Conservation (phyloP, 2,888 invertebrate species). For the Mongoloraphidia duomilia region DNA sequence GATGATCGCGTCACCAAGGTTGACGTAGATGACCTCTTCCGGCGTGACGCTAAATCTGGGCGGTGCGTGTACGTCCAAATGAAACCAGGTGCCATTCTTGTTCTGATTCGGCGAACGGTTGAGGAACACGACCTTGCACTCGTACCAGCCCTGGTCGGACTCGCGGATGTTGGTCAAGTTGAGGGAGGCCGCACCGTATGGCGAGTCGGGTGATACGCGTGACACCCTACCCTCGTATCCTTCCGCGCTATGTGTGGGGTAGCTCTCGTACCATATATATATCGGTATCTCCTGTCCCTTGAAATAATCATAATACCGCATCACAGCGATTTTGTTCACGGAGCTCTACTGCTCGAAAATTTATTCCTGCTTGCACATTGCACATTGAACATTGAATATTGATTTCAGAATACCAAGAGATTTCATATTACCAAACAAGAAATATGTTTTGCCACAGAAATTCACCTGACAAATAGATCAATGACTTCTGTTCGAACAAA, state of each 20-base stretch:
- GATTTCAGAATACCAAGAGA: too few species aligned
- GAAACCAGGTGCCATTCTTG: slow-evolving; percentile 96
- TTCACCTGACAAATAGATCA: too few species aligned
- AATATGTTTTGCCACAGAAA: too few species aligned
- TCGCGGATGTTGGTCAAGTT: slow-evolving; percentile 90
- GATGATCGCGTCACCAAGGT: slow-evolving; percentile 89
- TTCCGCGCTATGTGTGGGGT: slow-evolving; percentile 90
- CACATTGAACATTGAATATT: too few species aligned
- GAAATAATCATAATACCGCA: slow-evolving; percentile 23
- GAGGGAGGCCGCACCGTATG: slow-evolving; percentile 83
- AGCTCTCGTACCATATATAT: slow-evolving; percentile 97
- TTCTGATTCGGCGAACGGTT: slow-evolving; percentile 84
- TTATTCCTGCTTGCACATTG: too few species aligned
- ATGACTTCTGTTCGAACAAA: too few species aligned
- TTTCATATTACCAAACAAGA: too few species aligned
- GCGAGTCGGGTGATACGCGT: slow-evolving; percentile 74
- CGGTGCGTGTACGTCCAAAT: slow-evolving; percentile 93
- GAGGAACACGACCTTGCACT: slow-evolving; percentile 73
- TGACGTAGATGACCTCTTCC: slow-evolving; percentile 92
- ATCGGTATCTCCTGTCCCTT: slow-evolving; percentile 93
- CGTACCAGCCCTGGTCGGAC: slow-evolving; percentile 78
- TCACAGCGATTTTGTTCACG: too few species aligned
- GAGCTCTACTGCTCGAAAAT: too few species aligned
- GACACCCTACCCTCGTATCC: slow-evolving; percentile 88
- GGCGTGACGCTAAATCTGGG: slow-evolving; percentile 90